A percentile compares a stretch with the other conserved stretches of the same genome.
Conservation (phyloP, 2,888 invertebrate genomes). For the Xylophagus ater region DNA sequence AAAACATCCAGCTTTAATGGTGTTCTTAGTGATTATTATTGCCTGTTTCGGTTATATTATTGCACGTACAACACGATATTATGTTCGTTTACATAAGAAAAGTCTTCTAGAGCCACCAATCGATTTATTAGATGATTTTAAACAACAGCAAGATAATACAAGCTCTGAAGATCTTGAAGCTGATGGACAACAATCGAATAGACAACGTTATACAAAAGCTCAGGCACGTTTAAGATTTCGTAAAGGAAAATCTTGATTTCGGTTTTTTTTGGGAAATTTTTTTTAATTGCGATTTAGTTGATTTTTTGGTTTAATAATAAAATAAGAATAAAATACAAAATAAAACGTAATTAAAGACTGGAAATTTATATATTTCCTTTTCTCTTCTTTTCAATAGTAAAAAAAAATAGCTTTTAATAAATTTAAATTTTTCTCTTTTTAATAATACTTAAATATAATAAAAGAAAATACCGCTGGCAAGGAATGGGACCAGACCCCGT, state of each 20-base stretch:
- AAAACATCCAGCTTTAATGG: conserved; percentile 62
- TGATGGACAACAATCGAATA: conserved; percentile 27
- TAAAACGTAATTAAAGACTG: too few relatives aligned
- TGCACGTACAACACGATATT: conserved; percentile 48
- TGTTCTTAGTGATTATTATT: conserved; percentile 53
- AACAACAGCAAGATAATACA: conserved; percentile 21
- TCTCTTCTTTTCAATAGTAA: too few relatives aligned
- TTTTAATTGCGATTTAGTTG: too few relatives aligned
- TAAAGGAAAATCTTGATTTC: conserved; percentile 52
- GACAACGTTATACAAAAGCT: conserved; percentile 56
- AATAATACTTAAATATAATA: too few relatives aligned
- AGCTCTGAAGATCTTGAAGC: conserved; percentile 23
- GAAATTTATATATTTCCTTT: too few relatives aligned
- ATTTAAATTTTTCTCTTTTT: too few relatives aligned
- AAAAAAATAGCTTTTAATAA: too few relatives aligned
- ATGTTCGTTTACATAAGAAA: conserved; percentile 42
- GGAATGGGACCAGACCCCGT: too few relatives aligned
- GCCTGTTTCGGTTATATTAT: conserved; percentile 56
- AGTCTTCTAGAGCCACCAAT: conserved; percentile 44
- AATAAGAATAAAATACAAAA: too few relatives aligned
- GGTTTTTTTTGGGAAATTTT: too few relatives aligned
- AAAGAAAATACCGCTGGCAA: too few relatives aligned
- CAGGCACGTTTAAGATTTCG: conserved; percentile 64
- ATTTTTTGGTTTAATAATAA: too few relatives aligned
- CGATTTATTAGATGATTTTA: conserved; percentile 34